Base-by-base conservation (phyloP, 2,113 vertebrate genomes). In the Crotalus viridis region DNA sequence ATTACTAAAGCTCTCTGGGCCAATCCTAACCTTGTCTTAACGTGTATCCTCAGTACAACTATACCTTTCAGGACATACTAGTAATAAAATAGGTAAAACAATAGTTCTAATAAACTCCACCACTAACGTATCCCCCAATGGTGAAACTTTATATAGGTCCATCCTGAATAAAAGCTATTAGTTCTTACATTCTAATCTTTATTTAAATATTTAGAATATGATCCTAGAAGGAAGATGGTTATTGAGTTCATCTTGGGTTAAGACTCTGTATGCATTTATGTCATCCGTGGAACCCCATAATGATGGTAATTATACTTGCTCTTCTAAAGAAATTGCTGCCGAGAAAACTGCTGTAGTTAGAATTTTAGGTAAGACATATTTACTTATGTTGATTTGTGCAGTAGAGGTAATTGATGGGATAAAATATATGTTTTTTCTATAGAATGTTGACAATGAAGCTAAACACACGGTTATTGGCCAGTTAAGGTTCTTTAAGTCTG, bases 271-370 rank as follows among this genome's bases (percentile, higher is more conserved):
- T 81, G 81, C 43, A 19, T 97, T 97, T 96, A 89, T 93, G 91
- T 93, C 96, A 92, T 95, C 96, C 0, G 97, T 97, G 95, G 92
- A 85, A 95, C 96, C 92, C 95, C 90, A 95, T 0, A n/a, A 98
- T 89, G 98, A 90, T 5, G 98, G 98, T 56, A 97, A 59, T 33
- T 99, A 98, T 22, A 98, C 97, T 92, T 99, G 99, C 93, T 97
- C 86, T 39, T 97, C 94, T 89, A 54, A 93, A 0, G 0, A 90
- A 17, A 95, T 96, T 64, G 94, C 85, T 56, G 94, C 81, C 0
- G 96, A 54, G 2, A 98, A 98, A 93, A 97, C 98, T 26, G 95
- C 97, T 91, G 2, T 96, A 92, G 92, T 99, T 89, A 96, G 96
- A 81, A 97, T 99, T 92, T 89, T 97, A 94, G 98, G 99, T 99